Conservation (phyloP, 2,888 invertebrate species). For the Eristalis intricaria region DNA sequence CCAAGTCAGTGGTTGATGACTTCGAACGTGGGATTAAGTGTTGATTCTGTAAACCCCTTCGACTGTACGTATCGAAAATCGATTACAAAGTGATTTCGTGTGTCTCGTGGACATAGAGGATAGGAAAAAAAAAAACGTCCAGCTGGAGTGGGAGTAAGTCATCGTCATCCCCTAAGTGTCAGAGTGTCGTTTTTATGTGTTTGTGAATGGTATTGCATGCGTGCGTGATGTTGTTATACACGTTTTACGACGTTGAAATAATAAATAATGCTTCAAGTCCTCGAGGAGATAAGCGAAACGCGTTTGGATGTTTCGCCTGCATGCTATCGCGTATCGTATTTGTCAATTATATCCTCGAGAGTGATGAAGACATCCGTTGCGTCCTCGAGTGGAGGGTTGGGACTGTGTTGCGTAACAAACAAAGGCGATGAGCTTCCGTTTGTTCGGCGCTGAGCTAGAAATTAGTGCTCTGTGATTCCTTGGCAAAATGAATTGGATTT, state of each 20-base stretch:
- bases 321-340: conserved; percentile 43
- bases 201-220: conserved; percentile 32
- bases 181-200: conserved; percentile 21
- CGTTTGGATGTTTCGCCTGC: conserved; percentile 1
- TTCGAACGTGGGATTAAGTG: neutral
- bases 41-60: neutral
- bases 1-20: neutral
- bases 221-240: conserved; percentile 41
- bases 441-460: neutral
- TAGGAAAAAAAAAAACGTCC: neutral
- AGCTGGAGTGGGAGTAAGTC: neutral
- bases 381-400: conserved; percentile 9
- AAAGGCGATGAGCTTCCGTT: neutral
- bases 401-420: conserved; percentile 30
- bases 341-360: conserved; percentile 50
- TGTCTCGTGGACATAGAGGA: conserved; percentile 20
- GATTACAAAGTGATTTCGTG: conserved; percentile 51
- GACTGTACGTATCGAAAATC: conserved; percentile 38
- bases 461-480: neutral
- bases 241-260: conserved; percentile 29
- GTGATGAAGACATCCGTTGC: conserved; percentile 23
- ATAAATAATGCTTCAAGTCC: conserved; percentile 36
- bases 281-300: conserved; percentile 29
- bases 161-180: conserved; percentile 40
- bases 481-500: neutral